Base-by-base conservation (phyloP, 1,140 invertebrate species). In the Lordiphosa clarofinis region DNA sequence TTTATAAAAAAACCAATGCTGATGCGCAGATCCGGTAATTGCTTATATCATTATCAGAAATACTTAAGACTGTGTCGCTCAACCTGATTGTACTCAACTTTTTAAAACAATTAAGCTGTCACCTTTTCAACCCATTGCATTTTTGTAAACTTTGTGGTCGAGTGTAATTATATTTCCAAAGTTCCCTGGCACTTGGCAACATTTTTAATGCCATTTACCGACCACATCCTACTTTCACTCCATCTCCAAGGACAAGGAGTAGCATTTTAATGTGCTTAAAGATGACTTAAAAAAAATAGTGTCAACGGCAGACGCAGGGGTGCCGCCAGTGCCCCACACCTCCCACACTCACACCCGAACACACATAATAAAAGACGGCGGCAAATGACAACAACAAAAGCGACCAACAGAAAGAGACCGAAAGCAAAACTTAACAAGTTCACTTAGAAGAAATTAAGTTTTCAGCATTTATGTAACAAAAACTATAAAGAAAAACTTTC, bases 361-460 rank as follows among this genome's bases (percentile, higher is more conserved):
- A 24, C 21, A 24, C 46, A 56, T 54, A 75, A 72, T 61, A 72
- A 64, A 82, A 69, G 62, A 9, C 50, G 47, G 56, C 53, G 52
- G 56, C 40, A 79, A 65, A 70, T 53, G 58, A 49, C 13, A 56
- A 59, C 37, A 62, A 56, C 42, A 21, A 47, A 21, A 35, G 31
- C 12, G 15, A n/a, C 9, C n/a, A 33, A 44, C 28, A 24, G 11
- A 60, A 36, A 40, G 31, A 13, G 44, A 35, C 28, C 37, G 28
- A 53, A 36, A 44, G 72, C 55, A 69, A 76, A 84, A 82, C 76
- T 82, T 81, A 82, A 76, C 76, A 81, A 81, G 76, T 81, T 81
- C 78, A 81, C 78, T 81, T 82, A 81, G 78, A 52, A 81, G 72
- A 81, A 81, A 81, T 81, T 82, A 81, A 81, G 76, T 84, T 81